Conservation (phyloP, 2,113 vertebrate genomes). For the Acanthochromis polyacanthus region DNA sequence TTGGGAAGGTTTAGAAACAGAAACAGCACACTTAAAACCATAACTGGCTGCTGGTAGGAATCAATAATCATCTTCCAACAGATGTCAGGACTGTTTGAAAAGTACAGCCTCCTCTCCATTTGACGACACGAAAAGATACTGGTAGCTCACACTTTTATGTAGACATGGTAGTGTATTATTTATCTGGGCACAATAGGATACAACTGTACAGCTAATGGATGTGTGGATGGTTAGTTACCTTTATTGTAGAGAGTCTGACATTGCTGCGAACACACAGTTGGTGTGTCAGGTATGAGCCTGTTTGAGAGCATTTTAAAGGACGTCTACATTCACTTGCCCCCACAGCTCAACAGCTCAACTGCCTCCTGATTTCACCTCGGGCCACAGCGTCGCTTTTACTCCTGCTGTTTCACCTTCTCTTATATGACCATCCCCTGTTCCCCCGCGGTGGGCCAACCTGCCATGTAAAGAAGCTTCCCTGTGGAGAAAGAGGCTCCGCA, state of each 20-base stretch:
- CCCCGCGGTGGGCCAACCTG: constrained; percentile 64
- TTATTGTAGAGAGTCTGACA: background rate
- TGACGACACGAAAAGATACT: too few relatives aligned
- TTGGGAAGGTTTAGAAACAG: too few relatives aligned
- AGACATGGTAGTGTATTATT: too few relatives aligned
- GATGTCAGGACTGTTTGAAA: too few relatives aligned
- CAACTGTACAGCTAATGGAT: too few relatives aligned
- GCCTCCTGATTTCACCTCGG: constrained; percentile 56
- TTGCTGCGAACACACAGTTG: background rate
- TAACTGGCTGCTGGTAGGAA: too few relatives aligned
- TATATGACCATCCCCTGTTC: constrained; percentile 52
- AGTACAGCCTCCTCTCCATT: too few relatives aligned
- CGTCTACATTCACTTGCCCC: constrained; percentile 48
- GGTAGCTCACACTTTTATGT: too few relatives aligned
- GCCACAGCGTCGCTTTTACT: constrained; percentile 56
- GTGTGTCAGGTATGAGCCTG: background rate
- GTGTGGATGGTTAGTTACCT: too few relatives aligned
- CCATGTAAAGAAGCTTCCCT: constrained; percentile 51
- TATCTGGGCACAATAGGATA: too few relatives aligned
- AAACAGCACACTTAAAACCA: too few relatives aligned
- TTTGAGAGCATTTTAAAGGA: constrained; percentile 10
- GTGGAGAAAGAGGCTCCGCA: constrained; percentile 56
- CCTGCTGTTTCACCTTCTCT: constrained; percentile 77
- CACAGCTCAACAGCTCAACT: background rate
- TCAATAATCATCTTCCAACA: too few relatives aligned